Percentiles rank a stretch among this genome's conserved stretches.
phyloP scores from a whole-genome alignment of 2,888 invertebrate genomes.

The Caenorhabditis sp. region DNA sequence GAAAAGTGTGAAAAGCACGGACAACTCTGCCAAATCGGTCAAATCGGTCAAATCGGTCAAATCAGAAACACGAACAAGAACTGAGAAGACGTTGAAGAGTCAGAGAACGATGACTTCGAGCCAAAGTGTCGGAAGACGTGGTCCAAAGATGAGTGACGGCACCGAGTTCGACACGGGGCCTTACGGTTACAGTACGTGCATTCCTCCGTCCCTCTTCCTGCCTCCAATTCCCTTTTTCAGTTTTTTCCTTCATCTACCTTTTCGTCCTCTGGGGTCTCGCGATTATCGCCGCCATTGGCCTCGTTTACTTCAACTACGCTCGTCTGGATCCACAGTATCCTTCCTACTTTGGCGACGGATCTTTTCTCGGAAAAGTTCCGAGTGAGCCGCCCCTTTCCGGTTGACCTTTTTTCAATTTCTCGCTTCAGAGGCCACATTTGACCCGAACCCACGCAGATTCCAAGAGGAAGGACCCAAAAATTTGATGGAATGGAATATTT shows the following conservation, averaged over 20 bases:
- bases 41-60: no score
- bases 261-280: constrained; percentile 48
- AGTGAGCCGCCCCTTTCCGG: constrained; percentile 27
- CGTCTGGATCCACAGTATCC: constrained; percentile 48
- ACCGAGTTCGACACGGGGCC: constrained; percentile 57
- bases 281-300: constrained; percentile 26
- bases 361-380: constrained; percentile 57
- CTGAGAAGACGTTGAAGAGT: background rate
- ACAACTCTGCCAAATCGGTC: no score
- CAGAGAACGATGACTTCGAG: constrained; percentile 22
- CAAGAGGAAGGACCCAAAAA: constrained; percentile 28
- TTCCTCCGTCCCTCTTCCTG: background rate
- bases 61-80: no score
- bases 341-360: constrained; percentile 54
- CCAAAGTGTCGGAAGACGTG: constrained; percentile 28
- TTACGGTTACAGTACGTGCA: constrained; percentile 37
- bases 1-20: background rate
- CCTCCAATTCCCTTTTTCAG: background rate
- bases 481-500: constrained; percentile 53
- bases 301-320: constrained; percentile 41
- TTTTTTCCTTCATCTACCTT: constrained; percentile 44
- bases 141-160: constrained; percentile 59
- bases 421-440: constrained; percentile 49
- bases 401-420: background rate
- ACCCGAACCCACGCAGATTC: constrained; percentile 57